Evolutionary conservation across 2,797 vertebrate species (phyloP).

Genomic region (Orestias chungarensis): DNA sequence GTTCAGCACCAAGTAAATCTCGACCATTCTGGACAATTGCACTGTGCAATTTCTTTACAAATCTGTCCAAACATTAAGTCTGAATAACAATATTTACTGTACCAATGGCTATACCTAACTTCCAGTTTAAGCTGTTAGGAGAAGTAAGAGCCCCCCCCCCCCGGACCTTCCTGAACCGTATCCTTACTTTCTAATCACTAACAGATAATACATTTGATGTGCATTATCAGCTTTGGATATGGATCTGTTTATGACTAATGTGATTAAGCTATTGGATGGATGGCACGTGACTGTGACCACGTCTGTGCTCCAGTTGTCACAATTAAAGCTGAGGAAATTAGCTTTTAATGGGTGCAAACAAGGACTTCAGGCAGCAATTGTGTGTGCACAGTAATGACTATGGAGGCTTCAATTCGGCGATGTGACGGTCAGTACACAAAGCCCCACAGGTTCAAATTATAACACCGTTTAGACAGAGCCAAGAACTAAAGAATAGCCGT

Average conservation of each 20-base stretch:
- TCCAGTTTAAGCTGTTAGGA: too few relatives aligned
- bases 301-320: conserved; percentile 1
- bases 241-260: conserved; percentile 8
- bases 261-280: not conserved
- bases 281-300: conserved; percentile 2
- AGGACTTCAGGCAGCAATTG: not conserved
- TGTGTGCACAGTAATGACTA: not conserved
- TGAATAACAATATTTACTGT: not conserved
- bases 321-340: conserved; percentile 13
- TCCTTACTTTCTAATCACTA: not conserved
- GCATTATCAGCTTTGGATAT: not conserved
- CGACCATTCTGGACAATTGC: not conserved
- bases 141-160: too few relatives aligned
- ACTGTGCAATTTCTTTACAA: not conserved
- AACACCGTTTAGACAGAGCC: not conserved
- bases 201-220: not conserved
- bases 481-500: not conserved
- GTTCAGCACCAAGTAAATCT: not conserved
- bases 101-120: not conserved
- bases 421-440: not conserved
- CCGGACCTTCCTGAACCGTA: not conserved
- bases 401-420: not conserved
- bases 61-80: not conserved
- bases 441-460: conserved; percentile 1
- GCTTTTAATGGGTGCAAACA: conserved; percentile 8